Percentiles rank a stretch among this genome's conserved stretches.
phyloP scores from a whole-genome alignment of 2,113 vertebrate species.

The Brachionichthys hirsutus region DNA sequence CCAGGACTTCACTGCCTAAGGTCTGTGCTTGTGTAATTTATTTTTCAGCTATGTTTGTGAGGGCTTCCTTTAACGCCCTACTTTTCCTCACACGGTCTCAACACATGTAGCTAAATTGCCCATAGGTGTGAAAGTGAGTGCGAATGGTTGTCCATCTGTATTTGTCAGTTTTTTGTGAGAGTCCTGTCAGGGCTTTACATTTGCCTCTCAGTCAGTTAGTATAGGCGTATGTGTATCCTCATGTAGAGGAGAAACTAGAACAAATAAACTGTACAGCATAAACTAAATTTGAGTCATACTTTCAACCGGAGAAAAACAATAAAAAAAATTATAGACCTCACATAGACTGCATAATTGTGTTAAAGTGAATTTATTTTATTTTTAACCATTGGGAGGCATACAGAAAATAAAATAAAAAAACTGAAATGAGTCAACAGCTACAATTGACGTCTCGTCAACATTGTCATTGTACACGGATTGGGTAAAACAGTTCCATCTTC shows the following conservation, averaged over 20 bases:
- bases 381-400: no score
- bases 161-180: neutral
- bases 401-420: no score
- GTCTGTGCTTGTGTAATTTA: conserved; percentile 21
- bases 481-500: no score
- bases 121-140: no score
- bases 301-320: no score
- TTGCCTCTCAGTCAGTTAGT: neutral
- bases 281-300: no score
- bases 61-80: neutral
- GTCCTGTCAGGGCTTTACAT: neutral
- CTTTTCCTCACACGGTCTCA: neutral
- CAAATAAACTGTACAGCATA: no score
- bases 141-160: neutral
- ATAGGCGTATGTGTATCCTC: neutral
- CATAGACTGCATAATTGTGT: neutral
- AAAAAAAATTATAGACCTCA: neutral
- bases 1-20: conserved; percentile 94
- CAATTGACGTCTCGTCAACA: no score
- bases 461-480: no score
- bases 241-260: no score
- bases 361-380: neutral
- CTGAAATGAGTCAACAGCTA: no score
- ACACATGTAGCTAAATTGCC: neutral
- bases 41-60: neutral